Evolutionary conservation across 2,888 invertebrate species (phyloP), one percentile per base, ranked within the genome.

Genomic region (Zootermopsis nevadensis): DNA sequence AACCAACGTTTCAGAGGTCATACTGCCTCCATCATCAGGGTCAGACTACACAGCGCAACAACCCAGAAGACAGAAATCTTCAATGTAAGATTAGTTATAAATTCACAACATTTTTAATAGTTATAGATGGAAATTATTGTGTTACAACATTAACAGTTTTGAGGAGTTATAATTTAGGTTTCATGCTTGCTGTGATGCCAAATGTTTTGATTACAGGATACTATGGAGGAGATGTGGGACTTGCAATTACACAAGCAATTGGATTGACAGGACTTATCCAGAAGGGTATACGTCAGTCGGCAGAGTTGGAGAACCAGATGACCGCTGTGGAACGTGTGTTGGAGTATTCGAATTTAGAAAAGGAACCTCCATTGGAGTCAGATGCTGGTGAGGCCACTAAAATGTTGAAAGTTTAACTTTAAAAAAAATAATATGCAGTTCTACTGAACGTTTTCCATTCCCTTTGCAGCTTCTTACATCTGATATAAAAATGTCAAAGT

Each of bases 201-300:
- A 67, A 31, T 30, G 7, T 67, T 27, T 67, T 67, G 67, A 24
- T 72, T 72, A 22, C 33, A 72, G 72, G 10, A 3, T 15, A 72
- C 27, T 10, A 74, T n/a, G 87, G 88, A 12, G 87, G 88, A 8
- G 87, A 87, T 79, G 87, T 89, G 30, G 89, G 89, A 31, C 85
- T 89, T 66, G 88, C 88, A 2, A 88, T 89, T 60, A 87, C 88
- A 27, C 88, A 88, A 24, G 88, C 88, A 88, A 87, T 88, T 85
- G 84, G 86, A 22, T 84, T 91, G 85, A 90, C 91, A 86, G 91
- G 91, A 27, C 89, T 91, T 88, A 90, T 91, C 86, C 91, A 91
- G 86, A 92, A 91, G 91, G 90, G 90, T 15, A 90, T 91, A 84
- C 87, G 92, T 79, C 92, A 92, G 86, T 91, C 91, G 86, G 90